Base-by-base conservation (phyloP, 2,113 vertebrate species). In the Phalacrocorax aristotelis region DNA sequence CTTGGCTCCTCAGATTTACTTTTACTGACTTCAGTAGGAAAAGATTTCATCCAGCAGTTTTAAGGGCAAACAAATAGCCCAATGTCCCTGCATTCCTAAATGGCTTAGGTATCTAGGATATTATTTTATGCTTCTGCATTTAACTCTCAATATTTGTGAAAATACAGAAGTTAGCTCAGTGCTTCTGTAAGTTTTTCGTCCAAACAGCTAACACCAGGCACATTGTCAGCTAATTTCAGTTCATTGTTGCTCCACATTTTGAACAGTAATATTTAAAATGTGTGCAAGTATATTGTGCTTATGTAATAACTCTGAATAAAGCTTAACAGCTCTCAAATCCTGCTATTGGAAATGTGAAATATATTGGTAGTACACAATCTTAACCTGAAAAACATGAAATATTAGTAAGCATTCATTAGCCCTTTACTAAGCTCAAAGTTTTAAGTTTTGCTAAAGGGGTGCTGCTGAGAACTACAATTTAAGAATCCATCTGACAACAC, bases 231-330 rank as follows among this genome's bases (percentile, higher is more conserved):
- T 79, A 44, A 36, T 55, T 87, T 57, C 69, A 60, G 60, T 27
- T 76, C 65, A 71, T 13, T 20, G 6, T 30, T 60, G 72, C 62
- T 89, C 77, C 38, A 19, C 36, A 9, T 71, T 84, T 78, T 64
- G 60, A 94, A 83, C 66, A 91, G 65, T 38, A 94, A 38, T 66
- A 54, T 42, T 85, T 68, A 36, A 90, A 83, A 76, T 79, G 57
- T 52, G 57, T 93, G 71, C 5, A 0, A 88, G 38, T 88, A 66
- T 84, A 57, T 48, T 90, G 72, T 93, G 55, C 52, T 95, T 74
- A 72, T 84, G 92, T 92, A 95, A 76, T 75, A 83, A 89, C 38
- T 52, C 30, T 68, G 29, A 97, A 97, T 97, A 97, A 97, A 98
- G 46, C 21, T 91, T 88, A 86, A 66, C n/a, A 92, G 22, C 48